A percentile compares a stretch with the other conserved stretches of the same genome.
Conservation (phyloP, 2,888 invertebrate genomes). For the Amphimallon solstitiale region DNA sequence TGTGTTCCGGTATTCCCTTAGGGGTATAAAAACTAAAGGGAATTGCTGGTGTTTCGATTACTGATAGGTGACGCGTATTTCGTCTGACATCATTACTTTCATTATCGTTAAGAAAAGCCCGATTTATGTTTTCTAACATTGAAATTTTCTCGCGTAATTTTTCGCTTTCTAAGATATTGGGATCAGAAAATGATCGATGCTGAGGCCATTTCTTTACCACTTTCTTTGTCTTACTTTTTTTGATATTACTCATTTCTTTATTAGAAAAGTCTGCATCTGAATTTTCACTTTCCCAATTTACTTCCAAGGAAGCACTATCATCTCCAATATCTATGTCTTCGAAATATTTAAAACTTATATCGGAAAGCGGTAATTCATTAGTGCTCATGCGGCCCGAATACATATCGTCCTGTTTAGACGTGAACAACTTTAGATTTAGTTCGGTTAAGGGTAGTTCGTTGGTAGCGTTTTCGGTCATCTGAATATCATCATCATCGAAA, state of each 20-base stretch:
- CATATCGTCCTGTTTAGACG: slow-evolving; percentile 50
- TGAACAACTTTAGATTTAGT: slow-evolving; percentile 59
- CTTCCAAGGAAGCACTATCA: slow-evolving; percentile 52
- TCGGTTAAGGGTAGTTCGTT: slow-evolving; percentile 75
- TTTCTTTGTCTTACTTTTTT: slow-evolving; percentile 3
- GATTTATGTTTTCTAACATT: slow-evolving; percentile 42
- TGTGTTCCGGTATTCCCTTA: slow-evolving; percentile 41
- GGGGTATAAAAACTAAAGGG: slow-evolving; percentile 57
- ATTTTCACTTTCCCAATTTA: slow-evolving; percentile 55
- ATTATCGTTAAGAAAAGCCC: slow-evolving; percentile 34
- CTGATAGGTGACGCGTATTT: slow-evolving; percentile 46
- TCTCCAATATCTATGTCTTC: slow-evolving; percentile 29
- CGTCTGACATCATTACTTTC: slow-evolving; percentile 8
- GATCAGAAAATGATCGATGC: slow-evolving; percentile 60
- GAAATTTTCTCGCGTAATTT: slow-evolving; percentile 40
- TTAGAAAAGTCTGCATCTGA: slow-evolving; percentile 32
- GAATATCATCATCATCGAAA: slow-evolving; percentile 55
- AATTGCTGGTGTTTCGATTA: slow-evolving; percentile 49
- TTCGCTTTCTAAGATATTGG: slow-evolving; percentile 57
- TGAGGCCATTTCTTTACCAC: slow-evolving; percentile 40
- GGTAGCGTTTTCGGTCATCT: slow-evolving; percentile 65
- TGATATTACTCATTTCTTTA: slow-evolving; percentile 22
- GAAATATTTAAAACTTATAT: slow-evolving; percentile 51
- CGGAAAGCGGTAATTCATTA: slow-evolving; percentile 57
- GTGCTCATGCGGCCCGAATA: slow-evolving; percentile 50